Conservation (phyloP, 2,888 invertebrate species). For the Macrosiphum euphorbiae region DNA sequence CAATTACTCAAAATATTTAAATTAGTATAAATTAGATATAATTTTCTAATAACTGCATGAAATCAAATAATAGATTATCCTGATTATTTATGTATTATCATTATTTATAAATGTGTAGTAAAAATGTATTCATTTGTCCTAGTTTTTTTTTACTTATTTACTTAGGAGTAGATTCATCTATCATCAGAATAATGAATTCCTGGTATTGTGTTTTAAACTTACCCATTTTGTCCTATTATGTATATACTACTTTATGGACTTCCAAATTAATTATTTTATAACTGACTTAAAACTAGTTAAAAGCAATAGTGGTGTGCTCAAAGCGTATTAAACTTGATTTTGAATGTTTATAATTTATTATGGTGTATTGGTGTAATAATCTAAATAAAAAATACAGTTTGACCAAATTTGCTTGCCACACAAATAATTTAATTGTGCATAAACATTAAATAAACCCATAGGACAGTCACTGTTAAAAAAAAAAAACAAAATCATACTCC, state of each 20-base stretch:
- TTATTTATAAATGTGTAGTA: not conserved
- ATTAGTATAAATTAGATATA: not conserved
- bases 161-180: not conserved
- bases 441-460: conserved; percentile 6
- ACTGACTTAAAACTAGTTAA: conserved; percentile 25
- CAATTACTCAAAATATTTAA: not conserved
- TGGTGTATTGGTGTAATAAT: not conserved
- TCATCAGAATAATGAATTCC: not conserved
- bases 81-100: not conserved
- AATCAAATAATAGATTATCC: not conserved
- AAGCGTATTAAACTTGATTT: not conserved
- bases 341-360: not conserved
- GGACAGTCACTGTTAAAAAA: not conserved
- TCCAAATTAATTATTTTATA: not conserved
- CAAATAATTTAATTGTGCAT: not conserved
- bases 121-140: not conserved
- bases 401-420: not conserved
- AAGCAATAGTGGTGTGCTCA: not conserved
- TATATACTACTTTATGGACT: not conserved
- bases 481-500: conserved; percentile 3
- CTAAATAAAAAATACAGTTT: not conserved
- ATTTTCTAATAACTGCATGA: not conserved
- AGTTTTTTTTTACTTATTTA: not conserved
- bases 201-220: not conserved
- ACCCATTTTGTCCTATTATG: not conserved